Evolutionary conservation across 2,797 vertebrate species (phyloP), one percentile per base, ranked within the genome.

Genomic region (Sparidentex hasta): DNA sequence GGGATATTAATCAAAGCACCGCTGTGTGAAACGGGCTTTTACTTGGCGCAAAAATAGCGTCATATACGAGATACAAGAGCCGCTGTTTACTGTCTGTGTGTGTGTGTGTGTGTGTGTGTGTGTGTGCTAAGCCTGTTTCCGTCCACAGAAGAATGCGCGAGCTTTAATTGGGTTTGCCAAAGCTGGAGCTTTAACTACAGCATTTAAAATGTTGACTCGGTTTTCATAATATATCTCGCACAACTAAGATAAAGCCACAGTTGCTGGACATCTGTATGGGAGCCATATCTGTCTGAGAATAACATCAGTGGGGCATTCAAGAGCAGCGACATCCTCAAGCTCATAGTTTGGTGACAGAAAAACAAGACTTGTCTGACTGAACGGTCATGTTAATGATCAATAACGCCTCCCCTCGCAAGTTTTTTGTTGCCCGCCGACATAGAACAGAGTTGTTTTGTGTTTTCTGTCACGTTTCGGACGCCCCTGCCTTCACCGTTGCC

Each of bases 21-120:
- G 55, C 18, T 33, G 27, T 61, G 51, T 44, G 21, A 79, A 74
- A 84, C 2, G 48, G 27, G 16, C 78, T 75, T 21, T 59, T 82
- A 59, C 38, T 89, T 80, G 83, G 89, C 89, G 92, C 89, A 87
- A 78, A 83, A 85, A 85, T 41, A 84, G 89, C 87, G 72, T 81
- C 77, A 85, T 57, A 59, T 61, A 62, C 38, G 6, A 1, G 46
- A 50, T 38, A 9, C 43, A 1, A 63, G 50, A 76, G 62, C 61
- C 43, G 41, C 63, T 71, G 51, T 66, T 29, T 18, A 3, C 44
- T 47, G 1, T 16, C 25, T 57, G 14, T 47, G 2, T 44, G 4
- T 33, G 50, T 4, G 27, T 4, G 27, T 54, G 14, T 47, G 2
- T 44, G 4, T 41, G 50, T 56, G 14, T 47, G 2, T 44, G 4